Conservation (phyloP, 2,113 vertebrate species). For the Galeopterus variegatus region DNA sequence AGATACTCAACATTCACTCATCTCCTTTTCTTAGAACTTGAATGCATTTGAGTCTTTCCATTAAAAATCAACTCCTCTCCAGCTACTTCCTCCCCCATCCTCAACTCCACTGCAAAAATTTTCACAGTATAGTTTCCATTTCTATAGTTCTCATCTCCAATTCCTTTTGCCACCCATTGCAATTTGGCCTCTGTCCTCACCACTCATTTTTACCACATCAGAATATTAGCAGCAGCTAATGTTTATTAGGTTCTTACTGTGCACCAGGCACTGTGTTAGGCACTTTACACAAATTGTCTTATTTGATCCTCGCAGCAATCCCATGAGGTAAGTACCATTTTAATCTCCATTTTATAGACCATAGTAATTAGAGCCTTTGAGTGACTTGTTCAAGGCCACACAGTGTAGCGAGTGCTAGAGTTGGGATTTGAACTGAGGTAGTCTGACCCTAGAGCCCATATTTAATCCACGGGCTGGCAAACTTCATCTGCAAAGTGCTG, state of each 20-base stretch:
- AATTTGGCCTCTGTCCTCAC: background rate
- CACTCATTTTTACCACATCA: constrained; percentile 15
- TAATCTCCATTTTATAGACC: background rate
- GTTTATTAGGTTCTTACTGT: constrained; percentile 17
- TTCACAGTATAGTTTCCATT: background rate
- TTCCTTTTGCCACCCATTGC: background rate
- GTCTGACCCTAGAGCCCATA: background rate
- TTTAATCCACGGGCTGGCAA: background rate
- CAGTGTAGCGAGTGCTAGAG: background rate
- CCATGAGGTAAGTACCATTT: background rate
- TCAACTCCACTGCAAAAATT: constrained; percentile 48
- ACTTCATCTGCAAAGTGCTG: background rate
- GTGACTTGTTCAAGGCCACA: constrained; percentile 23
- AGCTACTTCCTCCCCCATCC: background rate
- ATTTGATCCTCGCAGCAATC: background rate
- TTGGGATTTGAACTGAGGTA: constrained; percentile 11
- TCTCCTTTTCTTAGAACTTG: background rate
- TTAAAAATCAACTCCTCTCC: background rate
- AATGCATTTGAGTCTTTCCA: background rate
- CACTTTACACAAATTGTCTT: background rate
- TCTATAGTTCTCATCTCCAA: background rate
- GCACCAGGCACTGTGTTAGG: background rate
- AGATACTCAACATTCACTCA: constrained; percentile 10
- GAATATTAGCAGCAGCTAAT: background rate
- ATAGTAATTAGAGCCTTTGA: background rate